These are phyloP conservation scores for Chloebia gouldiae DNA, from an alignment of 2,113 vertebrate species.

Conservation along the genomic window DNA sequence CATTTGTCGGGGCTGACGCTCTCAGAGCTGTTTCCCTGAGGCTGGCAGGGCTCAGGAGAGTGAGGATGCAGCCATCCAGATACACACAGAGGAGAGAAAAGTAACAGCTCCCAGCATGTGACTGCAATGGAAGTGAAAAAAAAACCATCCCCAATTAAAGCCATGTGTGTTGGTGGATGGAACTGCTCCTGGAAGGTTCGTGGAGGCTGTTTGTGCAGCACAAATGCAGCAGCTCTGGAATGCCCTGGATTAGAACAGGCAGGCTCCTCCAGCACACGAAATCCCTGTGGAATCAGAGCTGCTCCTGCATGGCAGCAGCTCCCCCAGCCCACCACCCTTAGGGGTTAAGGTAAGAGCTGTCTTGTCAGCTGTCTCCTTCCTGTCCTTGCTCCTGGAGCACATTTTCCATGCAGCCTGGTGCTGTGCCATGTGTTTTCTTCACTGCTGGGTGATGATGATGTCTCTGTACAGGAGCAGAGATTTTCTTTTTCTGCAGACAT, in stretches of 20 bases:
- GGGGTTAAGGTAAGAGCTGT: not conserved
- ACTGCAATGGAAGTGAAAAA: not conserved
- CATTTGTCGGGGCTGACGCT: slow-evolving; percentile 36
- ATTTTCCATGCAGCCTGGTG: not conserved
- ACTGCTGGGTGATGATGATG: not conserved
- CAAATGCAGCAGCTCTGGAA: not conserved
- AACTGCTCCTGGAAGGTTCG: not conserved
- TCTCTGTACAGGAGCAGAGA: not conserved
- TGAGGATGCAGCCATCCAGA: not conserved
- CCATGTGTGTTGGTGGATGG: slow-evolving; percentile 25
- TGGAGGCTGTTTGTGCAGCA: not conserved
- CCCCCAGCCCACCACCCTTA: not conserved
- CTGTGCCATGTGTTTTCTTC: not conserved
- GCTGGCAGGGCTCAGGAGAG: slow-evolving; percentile 25
- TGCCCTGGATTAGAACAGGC: not conserved
- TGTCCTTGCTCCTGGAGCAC: not conserved
- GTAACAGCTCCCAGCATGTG: slow-evolving; percentile 35
- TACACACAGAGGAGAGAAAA: slow-evolving; percentile 14
- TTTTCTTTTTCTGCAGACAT: not conserved
- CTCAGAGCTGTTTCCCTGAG: slow-evolving; percentile 2
- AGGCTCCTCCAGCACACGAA: not conserved
- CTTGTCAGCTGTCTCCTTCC: not conserved
- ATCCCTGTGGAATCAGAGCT: not conserved
- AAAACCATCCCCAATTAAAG: not conserved
- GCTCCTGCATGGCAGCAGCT: not conserved